phyloP scores from a whole-genome alignment of 2,888 invertebrate species.

The Conomelus anceps region DNA sequence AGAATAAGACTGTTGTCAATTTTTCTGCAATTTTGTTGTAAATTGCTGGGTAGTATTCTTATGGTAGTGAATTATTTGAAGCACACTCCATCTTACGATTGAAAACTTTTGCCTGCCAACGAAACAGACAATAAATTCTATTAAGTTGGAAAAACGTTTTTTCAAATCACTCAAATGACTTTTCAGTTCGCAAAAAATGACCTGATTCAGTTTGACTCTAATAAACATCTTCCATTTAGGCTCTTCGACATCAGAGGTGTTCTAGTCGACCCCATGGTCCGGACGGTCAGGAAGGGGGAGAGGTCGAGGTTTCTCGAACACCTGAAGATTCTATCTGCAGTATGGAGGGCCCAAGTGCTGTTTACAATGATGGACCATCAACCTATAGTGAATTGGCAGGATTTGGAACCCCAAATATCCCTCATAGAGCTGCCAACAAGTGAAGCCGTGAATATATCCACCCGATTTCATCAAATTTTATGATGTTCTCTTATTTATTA shows the following conservation, averaged over 20 bases:
- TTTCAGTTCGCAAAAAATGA: too few species aligned
- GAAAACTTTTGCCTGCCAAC: too few species aligned
- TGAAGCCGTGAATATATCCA: background rate
- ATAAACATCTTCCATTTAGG: conserved; percentile 46
- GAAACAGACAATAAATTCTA: too few species aligned
- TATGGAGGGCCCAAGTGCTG: conserved; percentile 62
- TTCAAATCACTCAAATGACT: too few species aligned
- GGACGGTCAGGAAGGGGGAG: conserved; percentile 59
- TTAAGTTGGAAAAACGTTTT: too few species aligned
- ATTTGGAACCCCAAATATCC: conserved; percentile 25
- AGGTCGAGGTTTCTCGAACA: conserved; percentile 74
- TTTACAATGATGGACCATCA: conserved; percentile 41
- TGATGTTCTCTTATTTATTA: background rate
- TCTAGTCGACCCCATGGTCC: conserved; percentile 41
- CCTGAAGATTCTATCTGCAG: conserved; percentile 89
- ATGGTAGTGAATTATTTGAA: too few species aligned
- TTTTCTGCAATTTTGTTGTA: too few species aligned
- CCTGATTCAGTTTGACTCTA: background rate
- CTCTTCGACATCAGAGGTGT: conserved; percentile 59
- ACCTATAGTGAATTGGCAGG: conserved; percentile 35
- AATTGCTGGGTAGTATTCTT: too few species aligned
- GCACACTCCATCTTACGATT: too few species aligned
- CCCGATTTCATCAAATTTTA: background rate
- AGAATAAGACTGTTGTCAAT: too few species aligned
- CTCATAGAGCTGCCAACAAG: conserved; percentile 21